Evolutionary conservation across 2,113 vertebrate genomes (phyloP), one percentile per base, ranked within the genome.

Genomic region (Dromaius novaehollandiae): DNA sequence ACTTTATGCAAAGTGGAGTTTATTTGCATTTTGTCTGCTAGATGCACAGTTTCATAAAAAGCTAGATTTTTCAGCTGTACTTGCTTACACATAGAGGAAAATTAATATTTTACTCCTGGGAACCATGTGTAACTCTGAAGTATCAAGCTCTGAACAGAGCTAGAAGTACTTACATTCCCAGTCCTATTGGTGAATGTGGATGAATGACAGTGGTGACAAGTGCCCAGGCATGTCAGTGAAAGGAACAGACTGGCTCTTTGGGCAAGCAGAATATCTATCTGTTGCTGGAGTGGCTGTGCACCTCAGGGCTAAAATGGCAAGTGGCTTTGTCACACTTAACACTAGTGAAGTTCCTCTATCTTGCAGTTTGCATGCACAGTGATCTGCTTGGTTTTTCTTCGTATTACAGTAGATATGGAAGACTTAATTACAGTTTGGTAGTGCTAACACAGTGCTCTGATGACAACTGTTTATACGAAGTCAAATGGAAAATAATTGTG

Each of bases 251-350:
- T 34, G 78, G 26, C 68, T 90, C 32, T 42, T 51, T 18, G 32
- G 24, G 53, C 32, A 75, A 75, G 55, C 55, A 28, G 24, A 19
- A 7, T 11, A 2, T n/a, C 26, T 9, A 1, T 8, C 26, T 40
- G 20, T 3, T 87, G 70, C 44, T 87, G 68, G 63, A 74, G 34
- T 24, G 32, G 22, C 65, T 48, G 44, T 38, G 18, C 19, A 46
- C 38, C 77, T 40, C 40, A 68, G 40, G 36, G 30, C 66, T 70
- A 20, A 56, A 71, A 64, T 2, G 73, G 4, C 28, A 69, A 79
- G 26, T 73, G 0, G 0, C 56, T 95, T 71, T 34, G 28, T 77
- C 38, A 13, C 13, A 21, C 17, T 66, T 74, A 58, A 6, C 1
- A 7, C 11, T 66, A 6, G 40, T 66, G n/a, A 64, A 63, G 50